These are phyloP conservation scores for Toxostoma redivivum DNA, from an alignment of 2,113 vertebrate genomes.

Conservation along the genomic window DNA sequence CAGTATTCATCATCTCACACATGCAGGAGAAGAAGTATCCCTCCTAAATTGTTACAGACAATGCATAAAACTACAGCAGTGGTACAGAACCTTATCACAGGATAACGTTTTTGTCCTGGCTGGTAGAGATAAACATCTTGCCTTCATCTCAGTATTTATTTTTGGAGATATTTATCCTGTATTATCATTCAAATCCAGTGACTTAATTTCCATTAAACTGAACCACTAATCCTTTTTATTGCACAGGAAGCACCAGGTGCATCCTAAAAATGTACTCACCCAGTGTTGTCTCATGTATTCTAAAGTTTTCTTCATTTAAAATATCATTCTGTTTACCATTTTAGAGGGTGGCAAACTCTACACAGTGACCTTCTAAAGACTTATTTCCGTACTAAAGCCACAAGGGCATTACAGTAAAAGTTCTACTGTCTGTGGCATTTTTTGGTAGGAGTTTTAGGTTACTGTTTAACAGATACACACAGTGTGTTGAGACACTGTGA, in stretches of 20 bases:
- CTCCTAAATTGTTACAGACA: background rate
- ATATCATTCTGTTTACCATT: background rate
- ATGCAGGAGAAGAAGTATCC: background rate
- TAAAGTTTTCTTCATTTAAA: slow-evolving; percentile 14
- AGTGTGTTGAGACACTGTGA: background rate
- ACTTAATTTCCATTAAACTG: slow-evolving; percentile 63
- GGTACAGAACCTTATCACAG: background rate
- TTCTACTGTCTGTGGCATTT: background rate
- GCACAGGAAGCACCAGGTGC: slow-evolving; percentile 50
- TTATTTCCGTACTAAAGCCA: background rate
- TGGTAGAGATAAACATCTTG: slow-evolving; percentile 37
- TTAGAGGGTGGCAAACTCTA: background rate
- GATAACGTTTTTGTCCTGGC: slow-evolving; percentile 6
- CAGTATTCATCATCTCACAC: background rate
- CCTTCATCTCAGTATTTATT: slow-evolving; percentile 62
- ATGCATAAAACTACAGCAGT: background rate
- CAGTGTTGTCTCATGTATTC: background rate
- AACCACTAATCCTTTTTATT: slow-evolving; percentile 59
- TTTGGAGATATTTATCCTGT: slow-evolving; percentile 57
- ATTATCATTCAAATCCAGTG: slow-evolving; percentile 67
- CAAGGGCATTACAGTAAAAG: background rate
- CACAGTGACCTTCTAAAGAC: background rate
- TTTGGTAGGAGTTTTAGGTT: background rate
- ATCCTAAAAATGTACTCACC: slow-evolving; percentile 23
- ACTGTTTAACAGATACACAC: background rate